Base-by-base conservation (phyloP, 2,113 vertebrate species). In the Malurus alboscapulatus region DNA sequence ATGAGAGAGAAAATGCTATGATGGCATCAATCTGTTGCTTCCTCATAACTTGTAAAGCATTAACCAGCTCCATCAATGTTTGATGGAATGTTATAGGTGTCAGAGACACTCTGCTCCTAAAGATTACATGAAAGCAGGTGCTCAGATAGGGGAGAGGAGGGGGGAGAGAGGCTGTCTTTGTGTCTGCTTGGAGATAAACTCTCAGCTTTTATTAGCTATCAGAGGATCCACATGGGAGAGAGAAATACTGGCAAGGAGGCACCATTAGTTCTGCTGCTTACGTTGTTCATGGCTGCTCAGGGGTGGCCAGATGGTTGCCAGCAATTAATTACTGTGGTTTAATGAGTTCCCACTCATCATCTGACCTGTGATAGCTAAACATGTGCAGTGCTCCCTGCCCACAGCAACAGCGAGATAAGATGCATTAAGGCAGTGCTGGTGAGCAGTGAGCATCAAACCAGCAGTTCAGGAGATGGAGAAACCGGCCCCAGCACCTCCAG, bases 241-340 rank as follows among this genome's bases (percentile, higher is more conserved):
- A 93, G 92, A 96, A 95, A 96, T 90, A 96, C 92, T 96, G 92
- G 88, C 95, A 93, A 88, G 88, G 75, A 96, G 92, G 82, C 71
- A 95, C 88, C 93, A 96, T 96, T 96, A 95, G 88, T 95, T 96
- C 82, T 96, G 93, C 90, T 88, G 95, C 93, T 95, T 96, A 95
- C 79, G 51, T 88, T 96, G 95, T 92, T 96, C 96, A 92, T 88
- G 93, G 14, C 92, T 86, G 95, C 95, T 96, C 92, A 92, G 96
- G 88, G 96, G 93, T 96, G 96, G 95, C 93, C 96, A 96, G 96
- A 96, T 96, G 96, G 96, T 94, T 96, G 95, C 96, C 96, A 95
- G 95, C 95, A 95, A 96, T 96, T 96, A 96, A 96, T 95, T 96
- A 94, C 95, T 69, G 85, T 92, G 92, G 96, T 95, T 96, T 96